Evolutionary conservation across 2,888 invertebrate species (phyloP), one percentile per base, ranked within the genome.

Genomic region (Iselma pallidipennis): DNA sequence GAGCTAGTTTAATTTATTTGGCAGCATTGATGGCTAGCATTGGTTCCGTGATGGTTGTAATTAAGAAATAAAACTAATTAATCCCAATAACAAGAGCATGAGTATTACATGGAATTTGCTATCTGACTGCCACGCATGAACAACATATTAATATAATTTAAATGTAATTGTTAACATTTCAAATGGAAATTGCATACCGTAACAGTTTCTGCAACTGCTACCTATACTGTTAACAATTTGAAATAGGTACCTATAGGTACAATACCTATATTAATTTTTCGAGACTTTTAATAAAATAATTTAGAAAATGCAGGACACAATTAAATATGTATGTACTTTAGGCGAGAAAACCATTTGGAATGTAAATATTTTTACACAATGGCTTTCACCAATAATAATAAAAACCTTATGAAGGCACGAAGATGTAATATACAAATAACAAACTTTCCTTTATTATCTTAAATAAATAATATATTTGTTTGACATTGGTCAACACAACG

Each of bases 321-420:
- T 68, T 68, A 68, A 68, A 68, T 66, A 65, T 65, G 66, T 68
- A 61, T 65, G 66, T 68, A 63, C 65, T 65, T 61, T 65, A 63
- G 62, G 63, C 65, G 65, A 61, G 59, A 63, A 61, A 63, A 63
- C 63, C 65, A 68, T 68, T 68, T 65, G 59, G 57, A 68, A 66
- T 68, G 66, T 66, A 68, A 68, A 68, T 68, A 68, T 68, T 66
- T 65, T 66, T 65, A 61, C 62, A 62, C 54, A 50, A 56, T 49
- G 53, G 57, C 60, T 60, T 60, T 68, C 62, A 57, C 57, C 65
- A 63, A 67, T 65, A 62, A 31, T 31, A 31, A 31, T 31, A 4
- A 37, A 37, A 59, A 61, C 61, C 62, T 63, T 55, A 64, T 50
- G 25, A n/a, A 37, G 2, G 14, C 16, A 60, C 57, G 61, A 65